phyloP scores from a whole-genome alignment of 2,113 vertebrate genomes.

The Scolopax mira region DNA sequence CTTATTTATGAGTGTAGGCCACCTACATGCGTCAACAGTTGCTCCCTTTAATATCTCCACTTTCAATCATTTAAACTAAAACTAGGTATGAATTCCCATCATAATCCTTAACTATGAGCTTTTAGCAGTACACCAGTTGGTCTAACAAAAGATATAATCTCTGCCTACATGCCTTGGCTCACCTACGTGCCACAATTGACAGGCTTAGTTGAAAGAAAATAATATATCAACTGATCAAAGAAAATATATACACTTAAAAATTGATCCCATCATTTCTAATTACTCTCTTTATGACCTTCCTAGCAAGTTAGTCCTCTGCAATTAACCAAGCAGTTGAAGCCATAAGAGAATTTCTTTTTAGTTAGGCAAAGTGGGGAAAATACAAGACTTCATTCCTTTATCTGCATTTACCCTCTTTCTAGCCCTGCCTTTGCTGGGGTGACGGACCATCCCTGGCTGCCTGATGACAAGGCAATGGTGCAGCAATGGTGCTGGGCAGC shows the following conservation, averaged over 20 bases:
- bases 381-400: not conserved
- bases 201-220: not conserved
- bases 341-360: not conserved
- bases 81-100: not conserved
- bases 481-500: not conserved
- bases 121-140: not conserved
- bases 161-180: not conserved
- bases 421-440: not conserved
- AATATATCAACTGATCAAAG: not conserved
- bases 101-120: not conserved
- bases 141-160: not conserved
- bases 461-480: not conserved
- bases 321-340: not conserved
- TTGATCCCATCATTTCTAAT: not conserved
- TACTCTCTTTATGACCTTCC: not conserved
- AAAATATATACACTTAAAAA: not conserved
- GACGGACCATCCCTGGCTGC: not conserved
- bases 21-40: not conserved
- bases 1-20: not conserved
- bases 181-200: not conserved
- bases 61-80: not conserved
- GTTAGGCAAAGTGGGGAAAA: not conserved
- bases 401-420: not conserved
- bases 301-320: conserved; percentile 16
- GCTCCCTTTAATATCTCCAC: not conserved